phyloP scores from a whole-genome alignment of 2,888 invertebrate genomes.

The Agonopterix heracliana region DNA sequence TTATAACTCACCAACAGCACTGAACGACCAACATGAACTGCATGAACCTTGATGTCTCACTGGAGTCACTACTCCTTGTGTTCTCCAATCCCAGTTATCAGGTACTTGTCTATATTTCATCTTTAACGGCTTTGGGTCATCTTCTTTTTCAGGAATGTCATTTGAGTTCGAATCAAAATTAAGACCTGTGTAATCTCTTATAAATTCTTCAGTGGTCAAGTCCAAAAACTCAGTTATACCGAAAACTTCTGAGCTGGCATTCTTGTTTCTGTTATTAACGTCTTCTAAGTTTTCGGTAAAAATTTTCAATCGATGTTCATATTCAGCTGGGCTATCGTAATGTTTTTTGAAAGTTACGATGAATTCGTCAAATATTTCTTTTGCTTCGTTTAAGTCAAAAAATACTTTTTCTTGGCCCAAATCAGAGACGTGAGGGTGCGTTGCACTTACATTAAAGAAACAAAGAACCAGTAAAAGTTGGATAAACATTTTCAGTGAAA shows the following conservation, averaged over 20 bases:
- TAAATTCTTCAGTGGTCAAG: slow-evolving; percentile 3
- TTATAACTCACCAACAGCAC: slow-evolving; percentile 2
- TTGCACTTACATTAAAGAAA: too few species aligned
- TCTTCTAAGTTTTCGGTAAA: slow-evolving; percentile 1
- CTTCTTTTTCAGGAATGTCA: too few species aligned
- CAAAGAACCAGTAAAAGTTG: too few species aligned
- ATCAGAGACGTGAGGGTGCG: too few species aligned
- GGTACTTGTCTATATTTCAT: neutral
- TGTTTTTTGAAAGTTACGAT: too few species aligned
- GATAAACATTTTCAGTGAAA: too few species aligned
- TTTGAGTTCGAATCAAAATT: neutral
- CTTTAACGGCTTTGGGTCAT: neutral
- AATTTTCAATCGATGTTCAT: slow-evolving; percentile 1
- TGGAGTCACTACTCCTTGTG: too few species aligned
- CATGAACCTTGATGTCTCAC: too few species aligned
- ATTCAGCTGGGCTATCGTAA: neutral
- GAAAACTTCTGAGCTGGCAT: neutral
- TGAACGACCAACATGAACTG: neutral
- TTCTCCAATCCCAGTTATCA: neutral
- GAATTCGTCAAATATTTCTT: too few species aligned
- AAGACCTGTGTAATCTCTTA: slow-evolving; percentile 1
- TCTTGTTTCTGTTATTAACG: slow-evolving; percentile 1
- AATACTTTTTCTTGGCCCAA: too few species aligned
- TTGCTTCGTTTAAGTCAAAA: too few species aligned
- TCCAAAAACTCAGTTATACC: slow-evolving; percentile 3